A percentile compares a stretch with the other conserved stretches of the same genome.
These are phyloP conservation scores for Drosophila bipectinata DNA, from an alignment of 1,140 invertebrate species.

Conservation along the genomic window DNA sequence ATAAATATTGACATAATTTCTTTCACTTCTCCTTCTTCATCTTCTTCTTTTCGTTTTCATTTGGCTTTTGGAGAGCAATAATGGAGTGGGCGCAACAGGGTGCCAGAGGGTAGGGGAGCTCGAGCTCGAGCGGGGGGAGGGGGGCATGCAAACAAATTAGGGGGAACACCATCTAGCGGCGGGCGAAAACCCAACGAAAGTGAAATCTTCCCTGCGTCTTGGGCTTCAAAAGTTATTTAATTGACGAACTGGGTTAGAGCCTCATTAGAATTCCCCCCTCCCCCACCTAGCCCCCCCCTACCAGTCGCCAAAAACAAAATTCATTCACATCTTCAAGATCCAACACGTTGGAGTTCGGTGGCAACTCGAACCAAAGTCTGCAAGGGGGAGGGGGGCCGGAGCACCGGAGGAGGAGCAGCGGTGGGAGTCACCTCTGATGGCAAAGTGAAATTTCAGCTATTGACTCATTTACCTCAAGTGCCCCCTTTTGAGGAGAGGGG, in stretches of 20 bases:
- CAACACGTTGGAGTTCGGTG: constrained; percentile 27
- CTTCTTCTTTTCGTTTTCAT: constrained; percentile 20
- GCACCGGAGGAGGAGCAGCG: neutral
- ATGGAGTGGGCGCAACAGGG: neutral
- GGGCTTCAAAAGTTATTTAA: constrained; percentile 64
- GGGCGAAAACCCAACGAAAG: constrained; percentile 59
- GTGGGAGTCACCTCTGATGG: constrained; percentile 33
- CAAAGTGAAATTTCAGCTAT: constrained; percentile 57
- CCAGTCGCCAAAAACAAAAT: neutral
- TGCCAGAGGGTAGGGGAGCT: too few species aligned
- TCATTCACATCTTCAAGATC: constrained; percentile 23
- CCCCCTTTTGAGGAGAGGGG: neutral
- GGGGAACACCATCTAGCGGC: constrained; percentile 4
- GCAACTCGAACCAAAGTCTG: constrained; percentile 13
- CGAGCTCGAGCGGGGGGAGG: too few species aligned
- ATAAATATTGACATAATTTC: constrained; percentile 82
- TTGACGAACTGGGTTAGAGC: constrained; percentile 48
- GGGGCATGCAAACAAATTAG: constrained; percentile 37
- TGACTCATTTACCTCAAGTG: constrained; percentile 45
- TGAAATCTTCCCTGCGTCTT: constrained; percentile 59
- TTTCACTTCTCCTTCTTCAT: constrained; percentile 50
- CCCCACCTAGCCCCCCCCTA: neutral
- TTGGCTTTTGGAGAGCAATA: neutral
- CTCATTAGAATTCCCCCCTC: constrained; percentile 47
- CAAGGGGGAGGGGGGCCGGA: too few species aligned